A percentile compares a stretch with the other conserved stretches of the same genome.
Evolutionary conservation across 2,113 vertebrate genomes (phyloP).

Genomic region (Rynchops niger): DNA sequence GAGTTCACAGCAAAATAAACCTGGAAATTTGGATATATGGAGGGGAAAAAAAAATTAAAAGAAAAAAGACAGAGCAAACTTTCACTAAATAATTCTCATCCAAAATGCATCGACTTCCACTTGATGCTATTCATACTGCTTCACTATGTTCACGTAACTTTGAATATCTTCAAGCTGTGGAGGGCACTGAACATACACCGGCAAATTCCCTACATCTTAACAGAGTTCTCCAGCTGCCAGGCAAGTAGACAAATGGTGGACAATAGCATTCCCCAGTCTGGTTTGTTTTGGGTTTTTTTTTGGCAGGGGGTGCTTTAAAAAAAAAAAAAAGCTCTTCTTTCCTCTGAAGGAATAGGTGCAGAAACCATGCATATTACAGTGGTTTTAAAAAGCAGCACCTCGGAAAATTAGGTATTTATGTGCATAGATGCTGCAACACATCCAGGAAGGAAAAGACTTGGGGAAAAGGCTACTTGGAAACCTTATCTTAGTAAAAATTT

Average conservation of each 20-base stretch:
- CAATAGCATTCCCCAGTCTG: neutral
- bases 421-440: neutral
- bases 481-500: neutral
- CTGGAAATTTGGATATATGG: neutral
- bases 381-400: neutral
- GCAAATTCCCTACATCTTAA: neutral
- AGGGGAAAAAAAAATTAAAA: no score
- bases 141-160: neutral
- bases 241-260: neutral
- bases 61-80: neutral
- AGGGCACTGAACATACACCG: neutral
- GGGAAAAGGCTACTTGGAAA: neutral
- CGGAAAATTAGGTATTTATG: neutral
- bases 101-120: neutral
- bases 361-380: neutral
- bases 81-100: neutral
- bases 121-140: neutral
- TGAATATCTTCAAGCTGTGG: neutral
- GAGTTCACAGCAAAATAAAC: neutral
- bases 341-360: neutral
- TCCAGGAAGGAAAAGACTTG: neutral
- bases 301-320: fast-evolving
- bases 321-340: neutral
- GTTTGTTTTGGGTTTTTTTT: neutral
- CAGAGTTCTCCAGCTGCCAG: neutral